Conservation (phyloP, 2,888 invertebrate species). For the Hirtodrosophila confusa region DNA sequence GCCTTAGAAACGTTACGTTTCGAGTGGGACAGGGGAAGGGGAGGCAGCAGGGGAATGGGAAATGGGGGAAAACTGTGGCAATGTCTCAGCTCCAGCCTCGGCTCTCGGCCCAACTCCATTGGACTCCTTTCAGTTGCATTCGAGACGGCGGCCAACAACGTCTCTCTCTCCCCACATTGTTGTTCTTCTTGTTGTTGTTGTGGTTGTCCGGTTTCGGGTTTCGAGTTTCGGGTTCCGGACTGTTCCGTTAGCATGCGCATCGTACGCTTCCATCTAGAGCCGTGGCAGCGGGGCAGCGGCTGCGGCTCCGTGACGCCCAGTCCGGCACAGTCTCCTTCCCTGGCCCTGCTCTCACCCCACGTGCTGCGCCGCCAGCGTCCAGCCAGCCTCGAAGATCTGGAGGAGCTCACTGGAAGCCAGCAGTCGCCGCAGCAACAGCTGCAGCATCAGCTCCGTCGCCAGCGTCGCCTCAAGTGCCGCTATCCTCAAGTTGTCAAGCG, state of each 20-base stretch:
- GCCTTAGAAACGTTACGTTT: slow-evolving; percentile 23
- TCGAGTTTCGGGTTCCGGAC: slow-evolving; percentile 3
- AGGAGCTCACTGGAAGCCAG: slow-evolving; percentile 52
- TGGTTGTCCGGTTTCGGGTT: slow-evolving; percentile 17
- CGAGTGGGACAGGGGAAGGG: neutral
- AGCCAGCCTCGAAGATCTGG: slow-evolving; percentile 80
- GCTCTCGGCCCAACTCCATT: slow-evolving; percentile 10
- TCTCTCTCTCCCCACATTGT: slow-evolving; percentile 25
- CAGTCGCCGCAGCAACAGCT: slow-evolving; percentile 59
- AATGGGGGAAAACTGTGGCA: slow-evolving; percentile 59
- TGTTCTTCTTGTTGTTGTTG: slow-evolving; percentile 10
- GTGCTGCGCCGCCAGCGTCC: slow-evolving; percentile 83
- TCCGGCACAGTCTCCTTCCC: slow-evolving; percentile 82
- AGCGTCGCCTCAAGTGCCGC: slow-evolving; percentile 82
- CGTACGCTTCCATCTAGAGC: slow-evolving; percentile 84
- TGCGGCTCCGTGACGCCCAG: slow-evolving; percentile 82
- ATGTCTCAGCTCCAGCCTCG: slow-evolving; percentile 4
- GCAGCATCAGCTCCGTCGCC: slow-evolving; percentile 65
- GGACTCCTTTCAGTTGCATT: slow-evolving; percentile 77
- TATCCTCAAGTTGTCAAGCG: slow-evolving; percentile 84
- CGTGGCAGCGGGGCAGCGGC: slow-evolving; percentile 82
- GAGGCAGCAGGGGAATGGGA: neutral
- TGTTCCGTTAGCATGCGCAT: slow-evolving; percentile 79
- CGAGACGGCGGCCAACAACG: slow-evolving; percentile 60
- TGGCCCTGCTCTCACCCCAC: slow-evolving; percentile 80